Conservation (phyloP, 2,113 vertebrate genomes). For the Mesocricetus auratus region DNA sequence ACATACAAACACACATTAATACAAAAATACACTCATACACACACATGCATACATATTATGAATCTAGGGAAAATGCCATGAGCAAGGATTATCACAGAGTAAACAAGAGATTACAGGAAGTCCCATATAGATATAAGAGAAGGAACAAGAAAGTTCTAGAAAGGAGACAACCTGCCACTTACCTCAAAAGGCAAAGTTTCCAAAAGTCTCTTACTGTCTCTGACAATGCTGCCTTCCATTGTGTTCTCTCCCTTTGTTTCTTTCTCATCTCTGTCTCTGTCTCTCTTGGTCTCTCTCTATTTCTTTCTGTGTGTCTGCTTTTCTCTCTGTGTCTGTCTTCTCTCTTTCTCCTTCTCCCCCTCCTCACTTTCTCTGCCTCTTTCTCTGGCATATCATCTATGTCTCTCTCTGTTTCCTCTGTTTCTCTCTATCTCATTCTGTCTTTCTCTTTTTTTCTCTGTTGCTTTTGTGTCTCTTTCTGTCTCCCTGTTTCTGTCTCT, state of each 20-base stretch:
- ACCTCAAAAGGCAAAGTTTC: not conserved
- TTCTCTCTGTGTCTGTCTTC: not conserved
- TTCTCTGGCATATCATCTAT: not conserved
- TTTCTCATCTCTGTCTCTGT: not conserved
- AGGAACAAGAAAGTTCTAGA: not conserved
- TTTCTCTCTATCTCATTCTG: no score
- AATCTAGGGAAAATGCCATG: not conserved
- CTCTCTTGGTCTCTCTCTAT: no score
- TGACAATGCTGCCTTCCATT: not conserved
- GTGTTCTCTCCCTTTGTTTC: not conserved
- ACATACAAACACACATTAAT: not conserved
- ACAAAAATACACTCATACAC: not conserved
- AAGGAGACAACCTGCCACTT: accelerated
- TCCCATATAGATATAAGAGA: not conserved
- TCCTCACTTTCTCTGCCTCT: no score
- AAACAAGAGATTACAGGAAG: not conserved
- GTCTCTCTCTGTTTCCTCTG: no score
- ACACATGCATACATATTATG: not conserved
- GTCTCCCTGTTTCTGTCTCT: not conserved
- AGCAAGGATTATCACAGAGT: not conserved
- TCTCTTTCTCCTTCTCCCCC: no score
- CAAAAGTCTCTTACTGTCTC: not conserved
- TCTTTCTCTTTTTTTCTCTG: not conserved
- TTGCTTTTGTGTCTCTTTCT: not conserved
- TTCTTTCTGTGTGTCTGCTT: not conserved